These are phyloP conservation scores for Anodontia alba DNA, from an alignment of 2,888 invertebrate genomes.

Conservation along the genomic window DNA sequence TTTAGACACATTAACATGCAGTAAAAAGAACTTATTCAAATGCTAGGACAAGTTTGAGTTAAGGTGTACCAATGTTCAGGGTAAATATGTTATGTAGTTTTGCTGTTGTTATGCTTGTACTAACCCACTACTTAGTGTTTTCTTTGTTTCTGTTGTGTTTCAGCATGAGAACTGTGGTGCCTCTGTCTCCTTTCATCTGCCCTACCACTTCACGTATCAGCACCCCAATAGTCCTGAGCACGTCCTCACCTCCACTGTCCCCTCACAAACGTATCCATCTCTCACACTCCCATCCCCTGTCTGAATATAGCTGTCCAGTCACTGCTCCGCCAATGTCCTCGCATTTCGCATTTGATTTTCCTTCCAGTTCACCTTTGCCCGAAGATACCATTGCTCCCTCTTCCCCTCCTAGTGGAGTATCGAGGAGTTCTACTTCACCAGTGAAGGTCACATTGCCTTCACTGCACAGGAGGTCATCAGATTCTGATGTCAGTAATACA, in stretches of 20 bases:
- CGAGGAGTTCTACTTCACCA: constrained; percentile 84
- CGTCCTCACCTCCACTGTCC: constrained; percentile 23
- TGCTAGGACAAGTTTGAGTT: too few species aligned
- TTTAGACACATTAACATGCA: too few species aligned
- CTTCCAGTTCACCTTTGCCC: constrained; percentile 82
- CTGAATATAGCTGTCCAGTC: constrained; percentile 36
- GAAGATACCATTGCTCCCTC: constrained; percentile 77
- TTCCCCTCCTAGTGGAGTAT: constrained; percentile 74
- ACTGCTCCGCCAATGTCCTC: constrained; percentile 67
- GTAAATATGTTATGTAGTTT: too few species aligned
- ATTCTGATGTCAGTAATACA: constrained; percentile 96
- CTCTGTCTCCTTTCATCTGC: constrained; percentile 27
- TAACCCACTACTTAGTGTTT: constrained; percentile 15
- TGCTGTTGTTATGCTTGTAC: constrained; percentile 10
- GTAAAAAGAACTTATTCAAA: too few species aligned
- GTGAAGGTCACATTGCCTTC: constrained; percentile 87
- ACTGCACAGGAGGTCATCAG: constrained; percentile 91
- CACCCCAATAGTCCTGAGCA: constrained; percentile 12
- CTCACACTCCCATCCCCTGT: constrained; percentile 24
- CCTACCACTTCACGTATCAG: constrained; percentile 34
- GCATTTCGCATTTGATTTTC: constrained; percentile 76
- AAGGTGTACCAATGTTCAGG: too few species aligned
- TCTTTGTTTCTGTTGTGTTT: constrained; percentile 20
- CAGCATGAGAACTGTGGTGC: not conserved
- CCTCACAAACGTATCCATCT: constrained; percentile 33